Base-by-base conservation (phyloP, 2,113 vertebrate genomes). In the Ceuthmochares aereus region DNA sequence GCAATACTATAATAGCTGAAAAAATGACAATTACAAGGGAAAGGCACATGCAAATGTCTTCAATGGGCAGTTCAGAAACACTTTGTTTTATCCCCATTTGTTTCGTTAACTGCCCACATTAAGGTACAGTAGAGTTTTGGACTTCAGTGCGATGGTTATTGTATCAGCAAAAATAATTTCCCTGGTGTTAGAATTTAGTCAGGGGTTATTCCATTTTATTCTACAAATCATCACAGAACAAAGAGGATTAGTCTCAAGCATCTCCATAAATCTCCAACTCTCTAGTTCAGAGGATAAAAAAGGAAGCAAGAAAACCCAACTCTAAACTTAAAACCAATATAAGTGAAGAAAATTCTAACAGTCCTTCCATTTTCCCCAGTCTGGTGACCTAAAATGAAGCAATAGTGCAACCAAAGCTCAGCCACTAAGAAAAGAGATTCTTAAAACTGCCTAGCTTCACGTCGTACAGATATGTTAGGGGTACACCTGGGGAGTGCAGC, bases 41-140 rank as follows among this genome's bases (percentile, higher is more conserved):
- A 96, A 97, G 76, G 89, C 90, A 97, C 96, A 96, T 96, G 72
- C 93, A 98, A 95, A 90, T 96, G 73, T 97, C 58, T 96, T 84
- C 84, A 90, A 79, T 36, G 81, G 78, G 66, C 78, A 95, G 96
- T 96, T 96, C 74, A 94, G 93, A 81, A 95, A 93, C 93, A 80
- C 58, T 95, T 86, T 75, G 73, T 90, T 96, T 97, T 90, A 89
- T 91, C 90, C 90, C 95, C 84, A 93, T 91, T 95, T 96, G 92
- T 92, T 95, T 93, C 94, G 93, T 94, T 90, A 85, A 63, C 54
- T 95, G 59, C 52, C 76, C 75, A 85, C 36, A 80, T 96, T 91
- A 96, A 96, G 87, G 91, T 84, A 96, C 82, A 94, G 68, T 83
- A 83, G 60, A 82, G 29, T 93, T 97, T 94, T 96, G 92, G 87